A percentile compares a stretch with the other conserved stretches of the same genome.
Evolutionary conservation across 2,113 vertebrate species (phyloP).

Genomic region (Callochromis pleurospilus): DNA sequence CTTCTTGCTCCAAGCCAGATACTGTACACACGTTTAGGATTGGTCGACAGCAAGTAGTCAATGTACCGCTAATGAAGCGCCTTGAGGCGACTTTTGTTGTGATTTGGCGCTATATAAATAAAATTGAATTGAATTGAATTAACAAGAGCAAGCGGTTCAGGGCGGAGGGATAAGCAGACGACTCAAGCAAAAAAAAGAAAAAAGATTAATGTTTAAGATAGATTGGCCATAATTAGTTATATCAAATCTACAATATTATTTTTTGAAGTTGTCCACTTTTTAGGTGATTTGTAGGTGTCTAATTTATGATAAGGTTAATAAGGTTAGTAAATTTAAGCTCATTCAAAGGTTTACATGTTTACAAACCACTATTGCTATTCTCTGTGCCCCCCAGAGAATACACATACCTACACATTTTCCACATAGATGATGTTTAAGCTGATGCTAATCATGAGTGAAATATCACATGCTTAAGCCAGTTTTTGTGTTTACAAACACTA

Average conservation of each 20-base stretch:
- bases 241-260: not conserved
- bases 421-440: not conserved
- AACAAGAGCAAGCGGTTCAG: not conserved
- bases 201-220: not conserved
- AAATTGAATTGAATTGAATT: too few species aligned
- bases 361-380: not conserved
- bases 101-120: too few species aligned
- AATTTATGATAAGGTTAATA: not conserved
- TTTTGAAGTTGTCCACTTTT: not conserved
- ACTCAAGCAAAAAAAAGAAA: not conserved
- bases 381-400: not conserved
- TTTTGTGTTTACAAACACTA: not conserved
- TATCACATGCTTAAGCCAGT: not conserved
- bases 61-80: not conserved
- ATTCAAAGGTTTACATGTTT: not conserved
- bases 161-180: not conserved
- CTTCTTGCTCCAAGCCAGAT: not conserved
- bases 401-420: not conserved
- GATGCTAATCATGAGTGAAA: not conserved
- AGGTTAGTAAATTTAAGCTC: not conserved
- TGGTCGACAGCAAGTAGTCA: not conserved
- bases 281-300: not conserved
- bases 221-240: not conserved
- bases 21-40: not conserved
- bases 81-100: too few species aligned